A percentile compares a stretch with the other conserved stretches of the same genome.
These are phyloP conservation scores for Apostichopus parvimensis DNA, from an alignment of 35 echinoderm and acorn worm species.

Conservation along the genomic window DNA sequence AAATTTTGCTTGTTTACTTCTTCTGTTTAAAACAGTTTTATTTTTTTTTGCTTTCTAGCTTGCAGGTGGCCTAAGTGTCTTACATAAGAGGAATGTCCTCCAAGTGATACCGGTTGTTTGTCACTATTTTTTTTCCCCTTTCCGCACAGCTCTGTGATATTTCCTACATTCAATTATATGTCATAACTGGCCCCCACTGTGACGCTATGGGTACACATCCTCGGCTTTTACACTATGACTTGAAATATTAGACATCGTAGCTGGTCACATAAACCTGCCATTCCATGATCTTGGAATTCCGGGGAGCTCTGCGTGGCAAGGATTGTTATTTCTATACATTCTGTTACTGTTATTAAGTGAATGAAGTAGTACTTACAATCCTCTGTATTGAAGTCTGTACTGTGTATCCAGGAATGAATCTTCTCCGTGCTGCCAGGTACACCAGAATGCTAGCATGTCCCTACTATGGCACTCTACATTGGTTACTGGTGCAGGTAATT, in stretches of 20 bases:
- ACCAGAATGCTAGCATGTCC: slow-evolving; percentile 50
- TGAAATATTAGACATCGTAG: no score
- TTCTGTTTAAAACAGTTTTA: no score
- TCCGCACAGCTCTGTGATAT: neutral
- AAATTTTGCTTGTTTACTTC: no score
- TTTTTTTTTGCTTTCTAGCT: no score
- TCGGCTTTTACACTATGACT: neutral
- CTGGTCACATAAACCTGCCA: no score
- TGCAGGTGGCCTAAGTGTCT: no score
- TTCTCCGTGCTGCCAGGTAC: slow-evolving; percentile 20
- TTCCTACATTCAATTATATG: neutral
- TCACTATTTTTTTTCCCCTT: neutral
- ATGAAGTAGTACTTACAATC: slow-evolving; percentile 18
- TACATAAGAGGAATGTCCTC: neutral
- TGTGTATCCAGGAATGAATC: neutral
- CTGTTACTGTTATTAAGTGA: no score
- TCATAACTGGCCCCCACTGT: neutral
- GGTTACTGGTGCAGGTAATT: slow-evolving; percentile 16
- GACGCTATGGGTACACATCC: neutral
- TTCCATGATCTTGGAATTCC: no score
- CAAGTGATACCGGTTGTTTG: neutral
- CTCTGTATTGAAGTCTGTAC: slow-evolving; percentile 35
- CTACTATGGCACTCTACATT: slow-evolving; percentile 19
- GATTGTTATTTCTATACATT: no score
- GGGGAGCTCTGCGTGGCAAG: no score